These are phyloP conservation scores for Drosophila auraria DNA, from an alignment of 1,140 invertebrate genomes.

Conservation along the genomic window DNA sequence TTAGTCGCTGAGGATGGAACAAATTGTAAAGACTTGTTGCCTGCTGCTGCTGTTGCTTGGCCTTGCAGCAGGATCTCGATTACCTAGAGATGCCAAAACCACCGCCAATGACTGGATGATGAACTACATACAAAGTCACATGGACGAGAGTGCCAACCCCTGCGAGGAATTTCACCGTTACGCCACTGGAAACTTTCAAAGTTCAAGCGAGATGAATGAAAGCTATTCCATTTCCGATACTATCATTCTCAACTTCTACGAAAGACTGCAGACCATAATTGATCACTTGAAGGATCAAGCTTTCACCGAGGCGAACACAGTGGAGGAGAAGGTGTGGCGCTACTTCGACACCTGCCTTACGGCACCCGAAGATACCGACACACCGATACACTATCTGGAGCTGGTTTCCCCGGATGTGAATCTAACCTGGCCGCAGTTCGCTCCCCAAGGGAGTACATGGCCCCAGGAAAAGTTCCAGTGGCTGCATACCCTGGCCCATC, in stretches of 20 bases:
- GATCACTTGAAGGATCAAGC: not conserved
- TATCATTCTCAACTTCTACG: not conserved
- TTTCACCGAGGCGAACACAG: slow-evolving; percentile 4
- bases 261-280: not conserved
- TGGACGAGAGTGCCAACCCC: not conserved
- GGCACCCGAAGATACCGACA: not conserved
- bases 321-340: slow-evolving; percentile 23
- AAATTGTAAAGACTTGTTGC: not conserved
- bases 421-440: slow-evolving; percentile 17
- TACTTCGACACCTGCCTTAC: slow-evolving; percentile 21
- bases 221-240: not conserved
- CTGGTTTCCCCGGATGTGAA: slow-evolving; percentile 2
- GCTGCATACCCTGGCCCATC: slow-evolving; percentile 2
- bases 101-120: not conserved
- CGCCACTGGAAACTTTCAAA: slow-evolving; percentile 1
- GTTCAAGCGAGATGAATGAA: not conserved
- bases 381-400: slow-evolving; percentile 4
- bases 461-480: slow-evolving; percentile 11
- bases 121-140: not conserved
- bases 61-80: not conserved
- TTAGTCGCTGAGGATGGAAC: not conserved
- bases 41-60: not conserved
- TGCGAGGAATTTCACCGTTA: not conserved
- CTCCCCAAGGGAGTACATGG: not conserved
- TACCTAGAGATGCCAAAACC: not conserved